These are phyloP conservation scores for Cottus gobio DNA, from an alignment of 2,113 vertebrate genomes.

Conservation along the genomic window DNA sequence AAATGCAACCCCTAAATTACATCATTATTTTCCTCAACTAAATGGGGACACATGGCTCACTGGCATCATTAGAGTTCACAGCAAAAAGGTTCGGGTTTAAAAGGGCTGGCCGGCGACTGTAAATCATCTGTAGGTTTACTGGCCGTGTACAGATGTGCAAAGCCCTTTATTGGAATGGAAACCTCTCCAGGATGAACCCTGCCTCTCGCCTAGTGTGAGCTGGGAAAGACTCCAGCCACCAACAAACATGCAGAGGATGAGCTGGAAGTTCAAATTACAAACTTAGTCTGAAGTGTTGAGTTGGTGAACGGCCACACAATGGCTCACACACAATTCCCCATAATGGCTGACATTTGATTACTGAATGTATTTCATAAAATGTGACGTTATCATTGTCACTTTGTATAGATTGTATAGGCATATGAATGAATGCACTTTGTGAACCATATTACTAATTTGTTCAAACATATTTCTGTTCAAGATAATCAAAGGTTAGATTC, in stretches of 20 bases:
- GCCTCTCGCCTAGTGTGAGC: background rate
- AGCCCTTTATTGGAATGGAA: background rate
- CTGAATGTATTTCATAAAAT: background rate
- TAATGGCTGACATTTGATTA: background rate
- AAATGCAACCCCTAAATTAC: background rate
- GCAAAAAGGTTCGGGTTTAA: background rate
- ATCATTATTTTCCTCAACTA: background rate
- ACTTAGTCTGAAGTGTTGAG: background rate
- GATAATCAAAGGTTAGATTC: background rate
- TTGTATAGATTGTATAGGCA: background rate
- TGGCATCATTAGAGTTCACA: background rate
- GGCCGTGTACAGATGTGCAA: background rate
- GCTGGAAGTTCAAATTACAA: background rate
- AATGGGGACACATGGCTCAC: background rate
- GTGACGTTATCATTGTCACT: background rate
- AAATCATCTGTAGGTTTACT: background rate
- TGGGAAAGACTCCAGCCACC: constrained; percentile 3
- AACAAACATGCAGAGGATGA: background rate
- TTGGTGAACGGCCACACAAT: background rate
- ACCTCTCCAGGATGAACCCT: background rate
- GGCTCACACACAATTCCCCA: background rate
- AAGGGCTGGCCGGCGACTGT: background rate
- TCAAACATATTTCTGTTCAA: too few relatives aligned
- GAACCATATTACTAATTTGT: background rate
- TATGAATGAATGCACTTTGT: background rate